Conservation (phyloP, 2,113 vertebrate species). For the Protobothrops flavoviridis region DNA sequence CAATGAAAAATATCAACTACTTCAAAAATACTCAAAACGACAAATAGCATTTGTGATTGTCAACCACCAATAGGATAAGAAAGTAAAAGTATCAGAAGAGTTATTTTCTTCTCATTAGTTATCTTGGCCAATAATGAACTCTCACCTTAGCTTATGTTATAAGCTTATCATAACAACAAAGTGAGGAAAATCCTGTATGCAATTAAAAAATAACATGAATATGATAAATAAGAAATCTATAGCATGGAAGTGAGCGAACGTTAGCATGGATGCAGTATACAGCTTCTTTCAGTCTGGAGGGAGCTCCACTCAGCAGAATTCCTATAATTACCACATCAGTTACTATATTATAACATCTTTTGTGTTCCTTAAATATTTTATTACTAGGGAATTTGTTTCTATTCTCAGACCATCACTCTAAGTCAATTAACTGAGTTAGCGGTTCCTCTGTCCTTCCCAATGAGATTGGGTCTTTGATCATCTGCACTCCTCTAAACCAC, state of each 20-base stretch:
- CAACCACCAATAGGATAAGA: not conserved
- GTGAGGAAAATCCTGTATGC: not conserved
- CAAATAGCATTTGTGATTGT: not conserved
- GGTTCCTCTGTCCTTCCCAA: not conserved
- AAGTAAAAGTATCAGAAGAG: not conserved
- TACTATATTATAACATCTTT: not conserved
- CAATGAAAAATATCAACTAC: not conserved
- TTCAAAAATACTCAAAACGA: not conserved
- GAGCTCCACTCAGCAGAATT: not conserved
- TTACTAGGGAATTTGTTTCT: not conserved
- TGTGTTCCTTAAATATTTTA: not conserved
- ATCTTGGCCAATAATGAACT: not conserved
- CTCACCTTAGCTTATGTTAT: not conserved
- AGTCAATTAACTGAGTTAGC: not conserved
- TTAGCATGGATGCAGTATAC: not conserved
- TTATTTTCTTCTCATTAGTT: not conserved
- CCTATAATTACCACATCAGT: not conserved
- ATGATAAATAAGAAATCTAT: not conserved
- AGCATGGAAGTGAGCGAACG: not conserved
- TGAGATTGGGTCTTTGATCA: slow-evolving; percentile 3
- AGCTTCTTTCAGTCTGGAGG: not conserved
- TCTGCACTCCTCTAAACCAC: not conserved
- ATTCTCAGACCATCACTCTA: slow-evolving; percentile 5
- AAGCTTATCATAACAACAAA: not conserved
- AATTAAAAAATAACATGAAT: not conserved